Percentiles rank a stretch among this genome's conserved stretches.
These are phyloP conservation scores for Mungos mungo DNA, from an alignment of 2,113 vertebrate genomes.

Conservation along the genomic window DNA sequence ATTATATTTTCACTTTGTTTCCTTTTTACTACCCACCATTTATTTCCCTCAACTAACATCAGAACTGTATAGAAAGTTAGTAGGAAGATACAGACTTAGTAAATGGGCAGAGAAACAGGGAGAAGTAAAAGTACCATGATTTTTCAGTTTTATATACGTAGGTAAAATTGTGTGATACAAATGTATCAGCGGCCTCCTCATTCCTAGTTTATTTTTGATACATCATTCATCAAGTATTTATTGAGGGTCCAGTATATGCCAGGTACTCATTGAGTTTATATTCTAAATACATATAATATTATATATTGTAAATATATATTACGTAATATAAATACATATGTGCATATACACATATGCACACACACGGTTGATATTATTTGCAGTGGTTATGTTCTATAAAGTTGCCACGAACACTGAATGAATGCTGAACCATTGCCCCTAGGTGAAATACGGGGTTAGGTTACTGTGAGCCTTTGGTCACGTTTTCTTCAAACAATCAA, in stretches of 20 bases:
- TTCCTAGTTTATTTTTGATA: constrained; percentile 28
- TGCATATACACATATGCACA: neutral
- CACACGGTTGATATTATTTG: neutral
- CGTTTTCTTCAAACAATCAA: neutral
- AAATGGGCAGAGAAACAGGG: constrained; percentile 19
- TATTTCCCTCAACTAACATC: neutral
- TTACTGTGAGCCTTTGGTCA: neutral
- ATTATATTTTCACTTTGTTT: constrained; percentile 21
- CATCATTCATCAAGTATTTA: constrained; percentile 1
- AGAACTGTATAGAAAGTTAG: neutral
- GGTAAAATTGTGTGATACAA: neutral
- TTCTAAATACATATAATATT: neutral
- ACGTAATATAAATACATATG: neutral
- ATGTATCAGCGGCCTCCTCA: neutral
- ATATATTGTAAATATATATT: neutral
- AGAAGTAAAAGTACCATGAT: neutral
- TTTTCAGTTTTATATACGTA: constrained; percentile 8
- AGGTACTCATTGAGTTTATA: neutral
- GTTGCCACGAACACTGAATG: neutral
- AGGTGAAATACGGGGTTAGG: neutral
- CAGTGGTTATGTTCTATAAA: neutral
- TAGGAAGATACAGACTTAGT: neutral
- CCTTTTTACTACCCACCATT: neutral
- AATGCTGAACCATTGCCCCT: neutral
- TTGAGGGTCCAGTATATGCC: neutral